Conservation (phyloP, 2,888 invertebrate species). For the Stictocephala bisonia region DNA sequence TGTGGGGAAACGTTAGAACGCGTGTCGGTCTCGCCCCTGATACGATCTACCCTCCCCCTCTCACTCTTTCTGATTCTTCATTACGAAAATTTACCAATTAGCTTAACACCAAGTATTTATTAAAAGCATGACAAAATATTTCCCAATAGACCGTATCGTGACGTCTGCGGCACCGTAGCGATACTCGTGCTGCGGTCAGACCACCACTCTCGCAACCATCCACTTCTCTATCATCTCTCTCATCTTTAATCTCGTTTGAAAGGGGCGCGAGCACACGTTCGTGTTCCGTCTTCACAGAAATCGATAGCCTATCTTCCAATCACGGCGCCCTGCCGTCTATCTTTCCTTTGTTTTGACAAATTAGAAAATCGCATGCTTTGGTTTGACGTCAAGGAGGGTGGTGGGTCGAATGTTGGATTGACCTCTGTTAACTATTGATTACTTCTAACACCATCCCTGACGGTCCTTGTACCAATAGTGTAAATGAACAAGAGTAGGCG, state of each 20-base stretch:
- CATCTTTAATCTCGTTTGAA: conserved; percentile 47
- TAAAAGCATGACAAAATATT: conserved; percentile 38
- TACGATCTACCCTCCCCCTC: conserved; percentile 5
- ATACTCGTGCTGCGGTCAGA: conserved; percentile 11
- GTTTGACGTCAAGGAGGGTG: conserved; percentile 24
- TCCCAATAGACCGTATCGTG: conserved; percentile 39
- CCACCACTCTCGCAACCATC: neutral
- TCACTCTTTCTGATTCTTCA: conserved; percentile 20
- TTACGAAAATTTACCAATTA: conserved; percentile 45
- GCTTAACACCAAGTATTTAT: conserved; percentile 33
- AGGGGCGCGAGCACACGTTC: conserved; percentile 27
- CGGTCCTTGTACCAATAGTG: no score
- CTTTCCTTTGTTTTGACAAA: conserved; percentile 51
- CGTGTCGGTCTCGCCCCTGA: conserved; percentile 1
- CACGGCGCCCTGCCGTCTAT: conserved; percentile 41
- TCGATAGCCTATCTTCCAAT: conserved; percentile 48
- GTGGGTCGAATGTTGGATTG: no score
- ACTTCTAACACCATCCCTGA: no score
- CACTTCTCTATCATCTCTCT: no score
- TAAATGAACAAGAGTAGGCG: no score
- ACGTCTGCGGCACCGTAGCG: neutral
- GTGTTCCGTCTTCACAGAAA: conserved; percentile 40
- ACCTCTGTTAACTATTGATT: no score
- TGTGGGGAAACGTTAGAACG: no score
- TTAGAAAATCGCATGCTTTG: conserved; percentile 50